Evolutionary conservation across 2,888 invertebrate species (phyloP), one percentile per base, ranked within the genome.

Genomic region (Drosophila macrospina): DNA sequence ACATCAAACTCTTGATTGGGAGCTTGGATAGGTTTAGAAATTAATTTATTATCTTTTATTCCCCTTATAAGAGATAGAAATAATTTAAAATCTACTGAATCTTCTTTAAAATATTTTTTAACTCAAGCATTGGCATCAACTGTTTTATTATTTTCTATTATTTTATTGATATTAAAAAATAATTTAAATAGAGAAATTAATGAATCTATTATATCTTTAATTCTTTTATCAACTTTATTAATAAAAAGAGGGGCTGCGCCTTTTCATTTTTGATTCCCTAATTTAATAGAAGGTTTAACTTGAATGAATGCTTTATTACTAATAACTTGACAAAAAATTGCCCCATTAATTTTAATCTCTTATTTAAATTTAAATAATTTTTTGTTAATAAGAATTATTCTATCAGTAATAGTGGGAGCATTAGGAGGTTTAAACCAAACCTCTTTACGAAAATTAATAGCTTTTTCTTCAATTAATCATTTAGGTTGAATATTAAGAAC

Each of bases 321-420:
- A 92, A 92, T 94, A 92, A 94, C 94, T 0, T 94, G 94, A 93
- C 94, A 95, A 94, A 95, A 95, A 94, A 93, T 94, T 92, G 93
- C 93, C 36, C 94, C 94, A 2, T 91, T 94, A 92, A 92, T 94
- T 90, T 77, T 94, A 86, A 80, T 94, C 44, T 93, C 93, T 51
- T 93, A 93, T 90, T 91, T 92, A 89, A 89, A 91, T 86, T 91
- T 92, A 89, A 90, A 90, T 82, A 90, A 91, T 80, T 91, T 93
- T 89, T 84, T 93, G 86, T 81, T 91, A 69, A 73, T 93, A 60
- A 91, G 92, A 87, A 92, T 93, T 90, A 86, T 94, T 71, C 41
- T 93, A 39, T 93, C 93, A 70, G 83, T 92, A 48, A 74, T 93
- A 73, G 88, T 94, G 80, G 93, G 94, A 36, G 91, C 93, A 59